Base-by-base conservation (phyloP, 2,797 vertebrate species). In the Denticeps clupeoides region DNA sequence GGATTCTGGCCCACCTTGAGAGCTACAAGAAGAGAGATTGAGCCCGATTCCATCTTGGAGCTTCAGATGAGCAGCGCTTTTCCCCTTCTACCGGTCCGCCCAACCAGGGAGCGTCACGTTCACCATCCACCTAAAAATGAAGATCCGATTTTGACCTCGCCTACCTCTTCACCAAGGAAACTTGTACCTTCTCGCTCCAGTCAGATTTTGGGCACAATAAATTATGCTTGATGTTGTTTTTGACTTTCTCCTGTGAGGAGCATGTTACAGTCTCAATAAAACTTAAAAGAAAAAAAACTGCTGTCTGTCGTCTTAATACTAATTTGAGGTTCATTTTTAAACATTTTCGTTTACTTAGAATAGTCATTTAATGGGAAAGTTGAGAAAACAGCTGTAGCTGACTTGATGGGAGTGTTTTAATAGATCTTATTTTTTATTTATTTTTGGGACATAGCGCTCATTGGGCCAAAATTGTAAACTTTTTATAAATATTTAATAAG, bases 1-100 rank as follows among this genome's bases (percentile, higher is more conserved):
- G 84, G 83, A 19, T 90, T 64, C 63, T 90, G 63, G 40, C 74
- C 10, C 76, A 89, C 60, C 47, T 91, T 51, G 85, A 88, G 48
- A 70, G 8, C 49, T 90, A 90, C 70, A 89, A 82, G 70, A 83
- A 82, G 37, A 76, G 38, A 43, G 69, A 73, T 0, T 86, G n/a
- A 19, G 32, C 35, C 7, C 21, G 6, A 8, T 16, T 15, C 28
- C 10, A 25, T 50, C 40, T 32, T 35, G 32, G 13, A 16, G 15
- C 32, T 16, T 7, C 35, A n/a, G 35, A 21, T 4, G 4, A 3
- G 5, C 18, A 21, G 10, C 28, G 5, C 8, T 4, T 26, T 10
- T 13, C 21, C 21, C 47, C 40, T 25, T 25, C 50, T 53, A 44
- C 32, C 24, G n/a, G n/a, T n/a, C n/a, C n/a, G 25, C 40, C 45